These are phyloP conservation scores for Stegostoma tigrinum DNA, from an alignment of 2,113 vertebrate species.

Conservation along the genomic window DNA sequence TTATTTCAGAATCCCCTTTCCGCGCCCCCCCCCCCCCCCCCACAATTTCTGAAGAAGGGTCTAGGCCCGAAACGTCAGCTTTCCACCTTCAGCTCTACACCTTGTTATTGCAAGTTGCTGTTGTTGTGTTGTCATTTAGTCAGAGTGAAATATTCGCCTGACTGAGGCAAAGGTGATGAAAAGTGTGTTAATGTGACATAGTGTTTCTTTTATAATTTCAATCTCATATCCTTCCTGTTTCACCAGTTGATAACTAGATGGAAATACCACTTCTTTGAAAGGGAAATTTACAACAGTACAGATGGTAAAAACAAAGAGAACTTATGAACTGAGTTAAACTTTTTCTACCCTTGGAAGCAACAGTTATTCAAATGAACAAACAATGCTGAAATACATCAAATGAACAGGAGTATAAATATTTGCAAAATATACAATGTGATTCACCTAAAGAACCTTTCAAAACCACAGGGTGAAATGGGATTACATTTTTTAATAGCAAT, in stretches of 20 bases:
- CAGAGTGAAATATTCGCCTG: not conserved
- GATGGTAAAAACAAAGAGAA: not conserved
- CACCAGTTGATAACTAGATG: not conserved
- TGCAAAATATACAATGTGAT: not conserved
- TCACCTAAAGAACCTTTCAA: not conserved
- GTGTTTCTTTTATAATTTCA: not conserved
- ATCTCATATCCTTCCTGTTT: not conserved
- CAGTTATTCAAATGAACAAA: conserved; percentile 30
- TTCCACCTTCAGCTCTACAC: too few relatives aligned
- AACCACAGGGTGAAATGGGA: not conserved
- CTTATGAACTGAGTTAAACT: not conserved
- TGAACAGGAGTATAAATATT: not conserved
- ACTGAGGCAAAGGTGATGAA: not conserved
- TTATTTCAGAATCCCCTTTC: too few relatives aligned
- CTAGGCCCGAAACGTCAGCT: too few relatives aligned
- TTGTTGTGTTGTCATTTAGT: not conserved
- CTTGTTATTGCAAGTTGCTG: not conserved
- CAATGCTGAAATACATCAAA: conserved; percentile 3
- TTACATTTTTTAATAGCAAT: not conserved
- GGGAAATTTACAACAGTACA: conserved; percentile 31
- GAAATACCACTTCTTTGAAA: conserved; percentile 29
- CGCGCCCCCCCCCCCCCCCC: too few relatives aligned
- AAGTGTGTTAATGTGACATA: not conserved
- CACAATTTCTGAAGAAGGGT: too few relatives aligned
- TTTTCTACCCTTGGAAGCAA: not conserved